Conservation (phyloP, 1,140 invertebrate genomes). For the Drosophila trapezifrons region DNA sequence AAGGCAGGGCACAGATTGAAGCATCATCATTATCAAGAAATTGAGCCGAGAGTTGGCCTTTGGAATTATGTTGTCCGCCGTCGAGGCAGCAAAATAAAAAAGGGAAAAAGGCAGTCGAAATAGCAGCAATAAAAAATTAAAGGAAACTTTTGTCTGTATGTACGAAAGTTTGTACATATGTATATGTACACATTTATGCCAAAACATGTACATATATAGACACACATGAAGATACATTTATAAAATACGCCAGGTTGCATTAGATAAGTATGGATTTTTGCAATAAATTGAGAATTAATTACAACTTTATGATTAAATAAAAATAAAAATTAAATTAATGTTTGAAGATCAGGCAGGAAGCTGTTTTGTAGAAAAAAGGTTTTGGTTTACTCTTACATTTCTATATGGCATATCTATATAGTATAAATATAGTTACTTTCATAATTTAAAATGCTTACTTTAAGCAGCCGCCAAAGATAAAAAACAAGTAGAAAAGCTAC, state of each 20-base stretch:
- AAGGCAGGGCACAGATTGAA: conserved; percentile 38
- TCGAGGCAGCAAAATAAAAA: conserved; percentile 26
- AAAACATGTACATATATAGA: neutral
- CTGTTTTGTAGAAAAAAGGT: too few species aligned
- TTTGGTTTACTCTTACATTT: too few species aligned
- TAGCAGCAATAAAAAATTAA: conserved; percentile 9
- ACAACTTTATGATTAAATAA: too few species aligned
- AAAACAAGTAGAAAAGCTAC: too few species aligned
- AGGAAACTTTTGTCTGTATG: conserved; percentile 18
- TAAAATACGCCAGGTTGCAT: neutral
- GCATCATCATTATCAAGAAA: conserved; percentile 60
- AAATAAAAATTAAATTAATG: too few species aligned
- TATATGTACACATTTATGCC: neutral
- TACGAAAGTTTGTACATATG: neutral
- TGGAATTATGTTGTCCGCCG: conserved; percentile 40
- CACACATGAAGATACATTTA: neutral
- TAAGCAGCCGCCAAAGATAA: too few species aligned
- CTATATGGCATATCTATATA: too few species aligned
- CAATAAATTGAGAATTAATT: too few species aligned
- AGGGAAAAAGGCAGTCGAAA: conserved; percentile 6
- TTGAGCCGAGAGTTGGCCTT: conserved; percentile 42
- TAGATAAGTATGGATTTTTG: neutral
- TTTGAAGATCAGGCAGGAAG: too few species aligned
- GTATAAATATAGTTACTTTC: too few species aligned
- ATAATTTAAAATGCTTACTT: too few species aligned